These are phyloP conservation scores for Ectropis crepuscularia DNA, from an alignment of 2,888 invertebrate genomes.

Conservation along the genomic window DNA sequence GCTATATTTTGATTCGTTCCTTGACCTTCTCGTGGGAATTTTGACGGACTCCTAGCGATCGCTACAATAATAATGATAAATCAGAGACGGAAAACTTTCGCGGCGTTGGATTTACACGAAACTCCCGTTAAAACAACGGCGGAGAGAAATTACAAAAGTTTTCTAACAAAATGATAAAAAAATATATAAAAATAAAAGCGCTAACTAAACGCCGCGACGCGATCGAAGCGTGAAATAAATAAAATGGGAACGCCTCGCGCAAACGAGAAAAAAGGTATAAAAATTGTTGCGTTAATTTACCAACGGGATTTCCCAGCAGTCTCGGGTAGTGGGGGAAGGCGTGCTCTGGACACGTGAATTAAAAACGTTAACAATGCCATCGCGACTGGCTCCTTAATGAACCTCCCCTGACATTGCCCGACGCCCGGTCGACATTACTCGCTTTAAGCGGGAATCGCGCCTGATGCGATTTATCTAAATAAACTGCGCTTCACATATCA, in stretches of 20 bases:
- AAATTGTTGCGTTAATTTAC: conserved; percentile 83
- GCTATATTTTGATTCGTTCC: conserved; percentile 51
- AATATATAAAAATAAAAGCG: conserved; percentile 56
- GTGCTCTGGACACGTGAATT: conserved; percentile 83
- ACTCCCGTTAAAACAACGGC: conserved; percentile 42
- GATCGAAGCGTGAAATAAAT: conserved; percentile 81
- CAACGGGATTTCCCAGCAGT: conserved; percentile 82
- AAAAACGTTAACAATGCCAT: conserved; percentile 81
- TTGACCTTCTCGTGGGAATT: conserved; percentile 56
- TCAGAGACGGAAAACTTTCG: conserved; percentile 28
- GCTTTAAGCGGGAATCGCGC: no score
- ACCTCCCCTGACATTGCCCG: conserved; percentile 51
- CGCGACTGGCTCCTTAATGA: conserved; percentile 78
- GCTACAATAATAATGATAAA: conserved; percentile 34
- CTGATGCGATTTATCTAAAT: conserved; percentile 32
- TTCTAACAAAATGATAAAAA: conserved; percentile 61
- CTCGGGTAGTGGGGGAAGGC: conserved; percentile 63
- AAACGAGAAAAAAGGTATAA: conserved; percentile 70
- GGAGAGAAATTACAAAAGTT: conserved; percentile 58
- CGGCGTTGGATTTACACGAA: conserved; percentile 30
- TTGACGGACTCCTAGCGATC: conserved; percentile 40
- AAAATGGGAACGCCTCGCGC: conserved; percentile 75
- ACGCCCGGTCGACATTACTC: no score
- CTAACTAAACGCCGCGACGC: conserved; percentile 72
- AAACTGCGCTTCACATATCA: conserved; percentile 46